Base-by-base conservation (phyloP, 2,797 vertebrate genomes). In the Lophius americanus region DNA sequence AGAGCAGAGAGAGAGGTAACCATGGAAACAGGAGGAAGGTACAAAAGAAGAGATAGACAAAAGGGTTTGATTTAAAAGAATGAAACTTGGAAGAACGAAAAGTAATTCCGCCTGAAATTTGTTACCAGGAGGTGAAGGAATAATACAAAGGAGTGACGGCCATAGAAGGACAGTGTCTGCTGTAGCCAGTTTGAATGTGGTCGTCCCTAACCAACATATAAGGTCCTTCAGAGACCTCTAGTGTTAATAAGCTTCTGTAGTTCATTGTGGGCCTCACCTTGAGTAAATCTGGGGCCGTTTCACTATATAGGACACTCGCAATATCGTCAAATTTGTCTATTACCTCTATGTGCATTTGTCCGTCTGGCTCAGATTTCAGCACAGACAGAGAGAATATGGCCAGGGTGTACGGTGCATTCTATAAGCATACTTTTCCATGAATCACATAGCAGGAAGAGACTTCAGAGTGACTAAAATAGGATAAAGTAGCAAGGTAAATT, bases 21-120 rank as follows among this genome's bases (percentile, higher is more conserved):
- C 94, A 95, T 95, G 94, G 94, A 93, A 95, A 95, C 94, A 93
- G 92, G 90, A 92, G 91, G 93, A 94, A 94, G 91, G 94, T 94
- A 95, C 92, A 94, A 94, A 94, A 95, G 93, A 91, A 93, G 93
- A 93, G 92, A 93, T 93, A 93, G 93, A 94, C 91, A 94, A 94
- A 44, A 93, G 92, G 92, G 92, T 93, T 93, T 93, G 92, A 93
- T 94, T 94, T 94, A 92, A 94, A 94, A 94, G 93, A 95, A 94
- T 93, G 92, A 94, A 94, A 94, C 92, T 95, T 94, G 91, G 91
- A 87, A 90, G 87, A 89, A 91, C 91, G 91, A 93, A 93, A 94
- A 94, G 93, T 94, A 92, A 92, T 93, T 94, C 90, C 84, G 91
- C 90, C 85, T 92, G 92, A 93, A 93, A 93, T 93, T 91, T 92